Evolutionary conservation across 2,888 invertebrate species (phyloP), one percentile per base, ranked within the genome.

Genomic region (Lepidocyrtinus sp.): DNA sequence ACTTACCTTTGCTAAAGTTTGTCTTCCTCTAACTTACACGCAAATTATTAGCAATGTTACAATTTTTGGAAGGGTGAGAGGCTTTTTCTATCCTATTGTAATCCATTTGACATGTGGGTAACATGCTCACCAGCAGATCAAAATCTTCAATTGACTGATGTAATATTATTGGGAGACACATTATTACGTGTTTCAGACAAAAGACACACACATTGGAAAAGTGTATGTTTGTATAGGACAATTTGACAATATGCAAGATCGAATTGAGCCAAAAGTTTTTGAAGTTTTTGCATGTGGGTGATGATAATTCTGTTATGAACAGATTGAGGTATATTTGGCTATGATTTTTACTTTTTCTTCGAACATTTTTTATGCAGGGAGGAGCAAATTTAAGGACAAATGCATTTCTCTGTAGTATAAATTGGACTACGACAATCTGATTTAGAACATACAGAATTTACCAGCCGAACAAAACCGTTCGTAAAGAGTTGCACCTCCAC

Each of bases 301-400:
- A 55, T 17, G 19, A 55, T 12, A 7, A 62, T 62, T 21, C 62
- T 9, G 2, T 62, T 12, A 62, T 21, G 3, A 15, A 62, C 36
- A 36, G 36, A 65, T 68, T n/a, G 19, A 46, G 9, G 17, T 21
- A n/a, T 68, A 24, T 26, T 3, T 21, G 25, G 64, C 17, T 9
- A 21, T 63, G 46, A 63, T 75, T 75, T 63, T 63, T 63, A 24
- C 62, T 25, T 63, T 68, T 22, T 63, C 63, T 76, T 76, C 45
- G n/a, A 21, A 45, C 27, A 26, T 46, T 70, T 17, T 70, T 61
- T 72, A 17, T 68, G 36, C 64, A 45, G 78, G 78, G 78, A 78
- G 78, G 78, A 78, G 78, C 78, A 78, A 78, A 68, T 78, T 77
- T 62, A 73, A 73, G 78, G 68, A 61, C 72, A 67, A 61, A 72